A percentile compares a stretch with the other conserved stretches of the same genome.
Conservation (phyloP, 1,140 invertebrate genomes). For the Aphidius gifuensis region DNA sequence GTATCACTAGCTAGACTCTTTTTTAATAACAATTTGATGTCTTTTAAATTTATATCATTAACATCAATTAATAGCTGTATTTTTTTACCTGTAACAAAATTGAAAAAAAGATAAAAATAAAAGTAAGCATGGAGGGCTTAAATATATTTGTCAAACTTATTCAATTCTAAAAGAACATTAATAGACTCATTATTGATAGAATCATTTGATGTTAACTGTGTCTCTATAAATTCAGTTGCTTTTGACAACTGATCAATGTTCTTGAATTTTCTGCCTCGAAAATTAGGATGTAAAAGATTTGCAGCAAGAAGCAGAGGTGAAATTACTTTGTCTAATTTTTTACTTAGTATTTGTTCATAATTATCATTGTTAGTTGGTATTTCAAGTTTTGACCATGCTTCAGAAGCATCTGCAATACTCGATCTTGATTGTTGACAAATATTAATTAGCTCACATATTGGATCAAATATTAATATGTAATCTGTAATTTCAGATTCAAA, state of each 20-base stretch:
- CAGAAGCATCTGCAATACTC: constrained; percentile 14
- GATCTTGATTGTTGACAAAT: constrained; percentile 17
- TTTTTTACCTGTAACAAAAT: no score
- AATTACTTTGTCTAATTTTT: constrained; percentile 15
- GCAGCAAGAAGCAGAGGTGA: constrained; percentile 7
- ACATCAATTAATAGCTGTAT: no score
- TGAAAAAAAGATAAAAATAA: no score
- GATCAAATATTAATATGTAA: constrained; percentile 19
- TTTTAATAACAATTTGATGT: no score
- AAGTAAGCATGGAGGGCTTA: no score
- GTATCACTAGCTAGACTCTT: no score
- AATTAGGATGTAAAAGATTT: constrained; percentile 18
- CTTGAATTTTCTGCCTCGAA: not conserved
- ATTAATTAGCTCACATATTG: constrained; percentile 17
- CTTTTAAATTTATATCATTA: no score
- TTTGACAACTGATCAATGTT: not conserved
- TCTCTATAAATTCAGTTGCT: constrained; percentile 1
- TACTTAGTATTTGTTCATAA: constrained; percentile 3
- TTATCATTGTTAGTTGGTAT: constrained; percentile 4
- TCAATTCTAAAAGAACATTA: not conserved
- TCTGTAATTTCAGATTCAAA: constrained; percentile 15
- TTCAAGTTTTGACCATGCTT: constrained; percentile 16
- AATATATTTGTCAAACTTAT: no score
- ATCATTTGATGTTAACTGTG: not conserved
- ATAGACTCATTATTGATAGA: not conserved